Conservation (phyloP, 2,797 vertebrate species). For the Garrulus glandarius region DNA sequence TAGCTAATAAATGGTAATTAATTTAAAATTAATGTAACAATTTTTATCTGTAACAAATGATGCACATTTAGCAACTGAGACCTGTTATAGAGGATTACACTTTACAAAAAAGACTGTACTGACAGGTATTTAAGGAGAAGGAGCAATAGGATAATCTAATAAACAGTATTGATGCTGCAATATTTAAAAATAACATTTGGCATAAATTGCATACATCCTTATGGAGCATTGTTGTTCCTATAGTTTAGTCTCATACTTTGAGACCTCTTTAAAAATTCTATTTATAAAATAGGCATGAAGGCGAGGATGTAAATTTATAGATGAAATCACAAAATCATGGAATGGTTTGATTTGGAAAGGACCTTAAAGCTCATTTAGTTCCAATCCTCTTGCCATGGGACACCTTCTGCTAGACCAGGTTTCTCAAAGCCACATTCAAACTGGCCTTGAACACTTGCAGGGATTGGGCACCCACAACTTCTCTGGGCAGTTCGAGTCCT, state of each 20-base stretch:
- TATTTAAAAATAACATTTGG: neutral
- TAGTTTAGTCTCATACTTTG: neutral
- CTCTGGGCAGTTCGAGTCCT: neutral
- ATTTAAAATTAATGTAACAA: neutral
- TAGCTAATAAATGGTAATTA: neutral
- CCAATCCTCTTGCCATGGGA: neutral
- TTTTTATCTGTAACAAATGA: neutral
- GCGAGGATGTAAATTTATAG: neutral
- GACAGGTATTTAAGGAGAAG: neutral
- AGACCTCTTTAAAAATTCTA: neutral
- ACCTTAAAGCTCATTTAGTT: neutral
- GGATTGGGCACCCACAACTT: neutral
- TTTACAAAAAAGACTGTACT: neutral
- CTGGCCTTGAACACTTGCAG: neutral
- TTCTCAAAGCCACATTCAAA: neutral
- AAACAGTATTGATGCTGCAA: neutral
- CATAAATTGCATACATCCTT: neutral
- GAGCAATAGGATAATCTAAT: neutral
- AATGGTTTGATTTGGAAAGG: neutral
- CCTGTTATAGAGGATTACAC: neutral
- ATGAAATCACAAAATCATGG: neutral
- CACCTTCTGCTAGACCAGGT: neutral
- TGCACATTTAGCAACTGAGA: neutral
- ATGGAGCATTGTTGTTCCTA: neutral
- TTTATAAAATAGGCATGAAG: neutral